Evolutionary conservation across 2,113 vertebrate genomes (phyloP).

Genomic region (Melanerpes formicivorus): DNA sequence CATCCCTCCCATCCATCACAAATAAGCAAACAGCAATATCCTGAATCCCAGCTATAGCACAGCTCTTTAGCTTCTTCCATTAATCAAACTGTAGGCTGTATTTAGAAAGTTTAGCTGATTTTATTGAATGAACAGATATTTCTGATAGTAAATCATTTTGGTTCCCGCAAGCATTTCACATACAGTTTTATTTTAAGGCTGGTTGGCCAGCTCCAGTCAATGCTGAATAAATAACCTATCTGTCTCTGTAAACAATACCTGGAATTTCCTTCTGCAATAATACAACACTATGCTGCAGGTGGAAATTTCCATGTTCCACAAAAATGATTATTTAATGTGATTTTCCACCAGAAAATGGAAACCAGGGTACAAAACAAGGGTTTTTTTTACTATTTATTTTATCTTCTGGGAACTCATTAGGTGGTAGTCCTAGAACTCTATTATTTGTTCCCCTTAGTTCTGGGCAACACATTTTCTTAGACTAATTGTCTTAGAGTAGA

Average conservation of each 20-base stretch:
- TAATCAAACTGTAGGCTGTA: slow-evolving; percentile 23
- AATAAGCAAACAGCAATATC: slow-evolving; percentile 5
- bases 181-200: slow-evolving; percentile 48
- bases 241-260: slow-evolving; percentile 40
- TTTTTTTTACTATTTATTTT: background rate
- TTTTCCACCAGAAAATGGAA: slow-evolving; percentile 60
- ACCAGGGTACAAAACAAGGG: background rate
- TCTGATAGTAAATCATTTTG: slow-evolving; percentile 48
- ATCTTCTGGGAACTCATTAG: background rate
- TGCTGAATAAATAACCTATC: slow-evolving; percentile 58
- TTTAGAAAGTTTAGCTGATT: slow-evolving; percentile 38
- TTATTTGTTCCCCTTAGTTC: background rate
- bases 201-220: background rate
- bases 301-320: slow-evolving; percentile 52
- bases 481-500: too few species aligned
- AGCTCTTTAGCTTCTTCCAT: background rate
- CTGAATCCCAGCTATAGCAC: background rate
- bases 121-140: slow-evolving; percentile 15
- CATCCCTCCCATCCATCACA: background rate
- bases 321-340: slow-evolving; percentile 3
- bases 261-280: background rate
- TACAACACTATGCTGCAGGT: background rate
- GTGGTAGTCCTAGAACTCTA: background rate
- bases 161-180: background rate
- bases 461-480: background rate